Base-by-base conservation (phyloP, 2,113 vertebrate species). In the Sinocyclocheilus maitianheensis region DNA sequence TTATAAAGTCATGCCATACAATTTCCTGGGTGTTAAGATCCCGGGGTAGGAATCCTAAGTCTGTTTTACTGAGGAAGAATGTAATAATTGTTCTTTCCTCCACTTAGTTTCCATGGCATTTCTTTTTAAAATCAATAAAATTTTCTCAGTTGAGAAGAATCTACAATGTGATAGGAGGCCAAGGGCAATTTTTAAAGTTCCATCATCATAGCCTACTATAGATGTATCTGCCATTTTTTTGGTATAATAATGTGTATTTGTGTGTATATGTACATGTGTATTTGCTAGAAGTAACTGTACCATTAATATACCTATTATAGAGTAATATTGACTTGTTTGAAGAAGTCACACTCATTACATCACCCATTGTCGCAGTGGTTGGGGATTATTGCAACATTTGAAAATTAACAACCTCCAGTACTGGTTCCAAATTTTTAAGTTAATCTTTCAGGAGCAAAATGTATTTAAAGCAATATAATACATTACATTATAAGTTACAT, bases 61-160 rank as follows among this genome's bases (percentile, higher is more conserved):
- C 80, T 72, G 16, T 78, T 53, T 65, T 69, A 81, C 69, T 84
- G 24, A 75, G 74, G 5, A 55, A 26, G 18, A 67, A 69, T 75
- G 46, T 69, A 48, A 80, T 86, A 53, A 46, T 74, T 85, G 65
- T 71, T n/a, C 20, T 24, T 24, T 11, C 4, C 20, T 13, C 10
- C 34, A 43, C 77, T 62, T 43, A 43, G 7, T 46, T 40, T 13
- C 40, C 37, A 20, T 3, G 37, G 37, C 20, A 10, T 79, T n/a
- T 77, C n/a, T 74, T 74, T 84, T 55, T 46, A 55, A 63, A 72
- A 72, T 87, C 63, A 60, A 58, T 78, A 9, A 40, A 26, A 53
- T 58, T 30, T 85, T 72, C 51, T 74, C 69, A 78, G 74, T 83
- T 60, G 51, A 60, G 30, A 30, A 43, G 22, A 81, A 75, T 74